Evolutionary conservation across 2,797 vertebrate genomes (phyloP), one percentile per base, ranked within the genome.

Genomic region (Paguma larvata): DNA sequence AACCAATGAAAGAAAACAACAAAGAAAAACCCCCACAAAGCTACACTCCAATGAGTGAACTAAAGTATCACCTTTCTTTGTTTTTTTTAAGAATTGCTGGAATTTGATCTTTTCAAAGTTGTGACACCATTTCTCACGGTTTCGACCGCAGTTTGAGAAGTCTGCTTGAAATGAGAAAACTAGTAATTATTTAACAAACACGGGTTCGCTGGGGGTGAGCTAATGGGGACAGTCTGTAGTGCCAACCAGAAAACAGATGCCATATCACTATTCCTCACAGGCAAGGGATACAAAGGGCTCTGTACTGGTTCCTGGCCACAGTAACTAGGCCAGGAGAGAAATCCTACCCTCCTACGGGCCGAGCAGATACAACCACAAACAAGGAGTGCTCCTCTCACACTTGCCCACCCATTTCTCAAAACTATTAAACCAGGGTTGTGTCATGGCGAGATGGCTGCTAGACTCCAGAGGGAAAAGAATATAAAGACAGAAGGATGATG

Each of bases 401-500:
- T 3, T 82, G 80, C 75, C 65, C 41, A 6, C 5, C 44, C 34
- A 21, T 11, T 41, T 5, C 13, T 27, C 82, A 9, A 3, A 78
- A 68, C 67, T 53, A 48, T 62, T 38, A 80, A 92, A 67, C 7
- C 15, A 93, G 46, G 72, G 78, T 1, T 67, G 44, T 8, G 34
- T 30, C 23, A 30, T 6, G 41, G n/a, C 32, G 38, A 82, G 73
- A 67, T 8, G 63, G 32, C 67, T 53, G n/a, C 38, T 3, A 4
- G 53, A 84, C 70, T 44, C 91, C 73, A 88, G 82, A 83, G 38
- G 18, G 21, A 70, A 90, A 94, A 84, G 14, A 73, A 62, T 8
- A 75, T 10, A 78, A 51, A 91, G 25, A 85, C 12, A 15, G 41
- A 68, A 75, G 34, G 41, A 27, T 30, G 56, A 68, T 46, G 56